Percentiles rank a stretch among this genome's conserved stretches.
These are phyloP conservation scores for Holacanthella duospinosa DNA, from an alignment of 2,888 invertebrate species.

Conservation along the genomic window DNA sequence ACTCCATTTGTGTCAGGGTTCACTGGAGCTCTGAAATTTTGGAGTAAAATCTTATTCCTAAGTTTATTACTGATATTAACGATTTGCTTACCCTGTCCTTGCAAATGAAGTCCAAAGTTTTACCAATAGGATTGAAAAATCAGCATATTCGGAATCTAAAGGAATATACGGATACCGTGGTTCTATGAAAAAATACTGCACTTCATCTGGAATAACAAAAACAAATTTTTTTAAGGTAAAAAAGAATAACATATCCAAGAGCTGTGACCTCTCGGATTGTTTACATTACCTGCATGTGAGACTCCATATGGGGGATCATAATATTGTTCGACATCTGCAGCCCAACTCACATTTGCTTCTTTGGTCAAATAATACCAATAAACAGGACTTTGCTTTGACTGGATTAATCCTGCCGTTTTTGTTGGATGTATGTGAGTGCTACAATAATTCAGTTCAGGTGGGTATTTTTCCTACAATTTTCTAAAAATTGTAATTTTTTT, in stretches of 20 bases:
- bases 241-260: too few species aligned
- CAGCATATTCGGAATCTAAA: constrained; percentile 5
- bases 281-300: too few species aligned
- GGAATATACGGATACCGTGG: constrained; percentile 9
- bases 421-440: constrained; percentile 4
- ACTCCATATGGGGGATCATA: constrained; percentile 11
- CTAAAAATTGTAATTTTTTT: too few species aligned
- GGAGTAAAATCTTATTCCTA: too few species aligned
- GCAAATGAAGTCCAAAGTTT: constrained; percentile 9
- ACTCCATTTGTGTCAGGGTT: neutral
- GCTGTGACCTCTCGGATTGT: too few species aligned
- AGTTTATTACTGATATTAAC: too few species aligned
- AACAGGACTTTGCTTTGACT: neutral
- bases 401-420: neutral
- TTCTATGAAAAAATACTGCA: constrained; percentile 6
- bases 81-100: constrained; percentile 6
- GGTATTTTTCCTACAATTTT: too few species aligned
- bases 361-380: constrained; percentile 9
- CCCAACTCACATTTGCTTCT: constrained; percentile 10
- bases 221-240: too few species aligned
- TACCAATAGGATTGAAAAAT: constrained; percentile 4
- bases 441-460: neutral
- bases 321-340: constrained; percentile 3
- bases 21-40: constrained; percentile 1
- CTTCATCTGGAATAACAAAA: constrained; percentile 5